phyloP scores from a whole-genome alignment of 2,797 vertebrate species.

The Synanceia verrucosa region DNA sequence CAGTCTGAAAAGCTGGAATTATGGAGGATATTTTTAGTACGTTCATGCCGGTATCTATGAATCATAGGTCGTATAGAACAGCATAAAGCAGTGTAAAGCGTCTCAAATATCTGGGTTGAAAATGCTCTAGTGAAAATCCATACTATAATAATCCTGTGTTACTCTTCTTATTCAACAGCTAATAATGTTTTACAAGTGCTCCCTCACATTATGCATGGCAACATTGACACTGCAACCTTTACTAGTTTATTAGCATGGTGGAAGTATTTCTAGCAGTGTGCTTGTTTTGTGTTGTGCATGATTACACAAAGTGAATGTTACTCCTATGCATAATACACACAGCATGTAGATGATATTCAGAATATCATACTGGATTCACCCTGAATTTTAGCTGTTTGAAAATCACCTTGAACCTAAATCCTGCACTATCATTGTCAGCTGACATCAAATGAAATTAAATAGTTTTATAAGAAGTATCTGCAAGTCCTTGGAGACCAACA shows the following conservation, averaged over 20 bases:
- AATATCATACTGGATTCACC: slow-evolving; percentile 95
- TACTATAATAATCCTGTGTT: slow-evolving; percentile 17
- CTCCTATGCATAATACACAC: slow-evolving; percentile 78
- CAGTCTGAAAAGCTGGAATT: slow-evolving; percentile 38
- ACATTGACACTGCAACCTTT: slow-evolving; percentile 72
- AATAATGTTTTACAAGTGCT: slow-evolving; percentile 53
- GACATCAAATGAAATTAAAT: slow-evolving; percentile 17
- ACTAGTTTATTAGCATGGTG: slow-evolving; percentile 87
- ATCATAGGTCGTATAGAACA: slow-evolving; percentile 25
- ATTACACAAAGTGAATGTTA: slow-evolving; percentile 88
- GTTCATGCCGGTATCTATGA: slow-evolving; percentile 7
- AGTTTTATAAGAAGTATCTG: neutral
- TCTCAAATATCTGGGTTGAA: slow-evolving; percentile 22
- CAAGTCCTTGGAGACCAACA: slow-evolving; percentile 46
- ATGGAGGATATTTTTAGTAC: slow-evolving; percentile 19
- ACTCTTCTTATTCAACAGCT: slow-evolving; percentile 41
- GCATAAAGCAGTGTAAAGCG: slow-evolving; percentile 8
- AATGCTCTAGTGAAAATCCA: slow-evolving; percentile 23
- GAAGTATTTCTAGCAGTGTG: slow-evolving; percentile 87
- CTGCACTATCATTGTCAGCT: slow-evolving; percentile 19
- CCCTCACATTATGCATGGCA: slow-evolving; percentile 76
- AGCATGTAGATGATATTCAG: slow-evolving; percentile 92
- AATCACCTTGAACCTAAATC: slow-evolving; percentile 21
- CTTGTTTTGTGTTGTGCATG: slow-evolving; percentile 90
- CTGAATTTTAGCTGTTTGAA: slow-evolving; percentile 14